Percentiles rank a stretch among this genome's conserved stretches.
These are phyloP conservation scores for Cyanoramphus novaezelandiae DNA, from an alignment of 2,113 vertebrate species.

Conservation along the genomic window DNA sequence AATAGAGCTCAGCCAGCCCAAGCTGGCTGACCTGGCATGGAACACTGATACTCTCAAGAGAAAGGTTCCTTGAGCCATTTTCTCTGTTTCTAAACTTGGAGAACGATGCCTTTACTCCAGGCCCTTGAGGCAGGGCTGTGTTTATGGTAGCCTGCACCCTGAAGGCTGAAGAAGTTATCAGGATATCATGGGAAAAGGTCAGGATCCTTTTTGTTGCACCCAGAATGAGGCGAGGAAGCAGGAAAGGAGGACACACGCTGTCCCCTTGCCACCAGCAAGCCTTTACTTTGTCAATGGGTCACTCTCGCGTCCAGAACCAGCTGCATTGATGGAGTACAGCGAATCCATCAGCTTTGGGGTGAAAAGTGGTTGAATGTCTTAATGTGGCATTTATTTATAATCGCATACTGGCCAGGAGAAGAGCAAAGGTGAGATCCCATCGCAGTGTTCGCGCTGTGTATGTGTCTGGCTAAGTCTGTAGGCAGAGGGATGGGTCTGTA, in stretches of 20 bases:
- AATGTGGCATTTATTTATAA: background rate
- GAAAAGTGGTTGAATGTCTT: background rate
- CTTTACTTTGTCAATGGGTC: background rate
- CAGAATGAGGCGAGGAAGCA: background rate
- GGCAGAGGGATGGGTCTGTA: background rate
- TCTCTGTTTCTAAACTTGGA: background rate
- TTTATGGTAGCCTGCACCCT: background rate
- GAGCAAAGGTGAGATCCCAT: background rate
- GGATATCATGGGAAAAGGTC: background rate
- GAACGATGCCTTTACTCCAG: background rate
- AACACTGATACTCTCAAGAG: accelerated
- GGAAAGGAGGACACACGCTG: accelerated
- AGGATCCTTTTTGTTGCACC: background rate
- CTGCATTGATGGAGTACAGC: background rate
- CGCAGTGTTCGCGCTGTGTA: too few relatives aligned
- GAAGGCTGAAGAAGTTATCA: background rate
- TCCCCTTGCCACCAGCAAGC: background rate
- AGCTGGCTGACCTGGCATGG: background rate
- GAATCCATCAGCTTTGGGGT: background rate
- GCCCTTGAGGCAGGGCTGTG: background rate
- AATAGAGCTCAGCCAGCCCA: background rate
- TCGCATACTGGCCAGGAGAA: background rate
- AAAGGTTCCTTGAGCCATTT: background rate
- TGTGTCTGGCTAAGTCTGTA: accelerated
- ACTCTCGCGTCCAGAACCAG: background rate